phyloP scores from a whole-genome alignment of 2,888 invertebrate species.

The Eucriotettix oculatus region DNA sequence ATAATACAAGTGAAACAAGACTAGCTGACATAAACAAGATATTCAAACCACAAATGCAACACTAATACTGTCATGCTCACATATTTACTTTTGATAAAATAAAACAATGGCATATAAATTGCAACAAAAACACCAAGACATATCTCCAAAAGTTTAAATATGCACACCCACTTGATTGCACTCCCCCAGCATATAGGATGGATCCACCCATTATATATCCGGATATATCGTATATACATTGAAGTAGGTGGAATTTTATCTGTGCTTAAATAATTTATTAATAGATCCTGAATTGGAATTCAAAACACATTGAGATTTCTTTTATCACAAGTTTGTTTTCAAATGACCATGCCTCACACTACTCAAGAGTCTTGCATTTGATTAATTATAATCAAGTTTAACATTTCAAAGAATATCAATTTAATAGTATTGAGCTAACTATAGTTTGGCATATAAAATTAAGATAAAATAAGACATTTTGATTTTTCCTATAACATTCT shows the following conservation, averaged over 20 bases:
- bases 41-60: background rate
- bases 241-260: background rate
- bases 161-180: background rate
- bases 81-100: background rate
- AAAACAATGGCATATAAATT: background rate
- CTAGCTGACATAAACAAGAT: too few species aligned
- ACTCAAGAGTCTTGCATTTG: too few species aligned
- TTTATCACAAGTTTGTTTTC: constrained; percentile 1
- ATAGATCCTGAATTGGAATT: constrained; percentile 1
- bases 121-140: background rate
- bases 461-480: too few species aligned
- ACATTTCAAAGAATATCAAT: too few species aligned
- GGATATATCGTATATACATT: background rate
- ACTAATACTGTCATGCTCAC: background rate
- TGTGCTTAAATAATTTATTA: background rate
- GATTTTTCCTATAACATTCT: too few species aligned
- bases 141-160: background rate
- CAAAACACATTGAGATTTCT: background rate
- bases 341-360: background rate
- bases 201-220: background rate
- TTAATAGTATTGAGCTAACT: too few species aligned
- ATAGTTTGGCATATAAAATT: too few species aligned
- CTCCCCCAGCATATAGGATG: background rate
- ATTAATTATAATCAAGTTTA: too few species aligned
- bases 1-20: too few species aligned